phyloP scores from a whole-genome alignment of 2,113 vertebrate genomes.

The Silurus meridionalis region DNA sequence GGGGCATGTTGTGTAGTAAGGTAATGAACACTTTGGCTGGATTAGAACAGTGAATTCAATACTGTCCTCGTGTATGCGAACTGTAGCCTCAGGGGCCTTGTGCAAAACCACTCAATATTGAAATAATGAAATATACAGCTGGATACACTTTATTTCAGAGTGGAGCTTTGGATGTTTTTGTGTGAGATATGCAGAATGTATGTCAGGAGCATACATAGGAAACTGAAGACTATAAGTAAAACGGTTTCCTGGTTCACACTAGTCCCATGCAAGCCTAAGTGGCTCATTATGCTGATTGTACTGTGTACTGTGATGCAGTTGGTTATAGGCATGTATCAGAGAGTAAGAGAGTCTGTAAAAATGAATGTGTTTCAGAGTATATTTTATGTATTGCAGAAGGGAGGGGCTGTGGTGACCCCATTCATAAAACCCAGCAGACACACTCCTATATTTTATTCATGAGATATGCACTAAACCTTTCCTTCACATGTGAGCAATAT shows the following conservation, averaged over 20 bases:
- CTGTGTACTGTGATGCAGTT: constrained; percentile 13
- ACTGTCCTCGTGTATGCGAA: constrained; percentile 45
- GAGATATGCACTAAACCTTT: constrained; percentile 45
- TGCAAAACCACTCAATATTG: constrained; percentile 53
- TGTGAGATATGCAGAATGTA: background rate
- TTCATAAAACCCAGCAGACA: constrained; percentile 50
- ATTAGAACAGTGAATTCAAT: constrained; percentile 55
- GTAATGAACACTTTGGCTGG: constrained; percentile 54
- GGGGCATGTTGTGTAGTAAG: constrained; percentile 45
- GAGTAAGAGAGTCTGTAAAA: constrained; percentile 17
- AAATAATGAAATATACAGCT: constrained; percentile 55
- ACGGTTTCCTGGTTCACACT: background rate
- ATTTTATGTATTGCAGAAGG: constrained; percentile 10
- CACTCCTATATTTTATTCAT: constrained; percentile 58
- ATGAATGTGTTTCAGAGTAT: constrained; percentile 3
- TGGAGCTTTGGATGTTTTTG: constrained; percentile 30
- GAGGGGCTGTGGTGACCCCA: constrained; percentile 36
- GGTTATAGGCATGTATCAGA: constrained; percentile 1
- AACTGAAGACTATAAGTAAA: background rate
- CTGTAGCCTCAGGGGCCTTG: constrained; percentile 13
- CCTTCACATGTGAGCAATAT: constrained; percentile 42
- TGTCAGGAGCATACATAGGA: background rate
- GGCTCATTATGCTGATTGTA: constrained; percentile 40
- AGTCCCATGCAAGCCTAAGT: background rate
- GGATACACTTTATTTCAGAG: constrained; percentile 48